Conservation (phyloP, 1,140 invertebrate species). For the Dufourea novaeangliae region DNA sequence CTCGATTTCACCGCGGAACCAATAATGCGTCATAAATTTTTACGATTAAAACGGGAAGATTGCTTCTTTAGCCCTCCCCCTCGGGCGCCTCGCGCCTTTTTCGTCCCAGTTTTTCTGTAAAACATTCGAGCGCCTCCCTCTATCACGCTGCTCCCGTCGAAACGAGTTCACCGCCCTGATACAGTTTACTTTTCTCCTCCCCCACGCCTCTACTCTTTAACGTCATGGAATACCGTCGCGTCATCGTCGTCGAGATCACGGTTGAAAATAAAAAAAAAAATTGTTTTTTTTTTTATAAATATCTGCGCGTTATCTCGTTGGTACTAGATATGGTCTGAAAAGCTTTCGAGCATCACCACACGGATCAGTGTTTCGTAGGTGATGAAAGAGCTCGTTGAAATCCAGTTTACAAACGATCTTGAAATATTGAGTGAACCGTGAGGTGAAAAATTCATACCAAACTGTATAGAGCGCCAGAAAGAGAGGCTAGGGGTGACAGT, state of each 20-base stretch:
- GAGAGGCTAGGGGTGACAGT: background rate
- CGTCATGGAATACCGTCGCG: constrained; percentile 69
- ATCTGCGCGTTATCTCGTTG: too few relatives aligned
- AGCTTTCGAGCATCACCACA: too few relatives aligned
- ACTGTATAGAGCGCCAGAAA: background rate
- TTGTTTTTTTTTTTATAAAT: background rate
- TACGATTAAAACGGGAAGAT: constrained; percentile 11
- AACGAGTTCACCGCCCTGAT: constrained; percentile 70
- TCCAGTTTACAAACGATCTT: background rate
- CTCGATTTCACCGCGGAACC: background rate
- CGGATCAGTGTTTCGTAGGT: too few relatives aligned
- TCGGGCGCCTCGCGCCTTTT: constrained; percentile 14
- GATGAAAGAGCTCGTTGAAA: too few relatives aligned
- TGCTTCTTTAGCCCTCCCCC: background rate
- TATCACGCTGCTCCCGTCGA: constrained; percentile 18
- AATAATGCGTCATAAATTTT: background rate
- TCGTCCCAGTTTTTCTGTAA: constrained; percentile 28
- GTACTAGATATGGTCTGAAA: too few relatives aligned
- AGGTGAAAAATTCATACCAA: background rate
- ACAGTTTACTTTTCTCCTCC: constrained; percentile 57
- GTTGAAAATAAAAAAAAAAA: background rate
- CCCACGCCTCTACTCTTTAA: constrained; percentile 56
- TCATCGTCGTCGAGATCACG: constrained; percentile 58
- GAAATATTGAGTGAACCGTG: background rate
- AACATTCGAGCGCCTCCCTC: constrained; percentile 1